Evolutionary conservation across 2,113 vertebrate species (phyloP).

Genomic region (Acanthisitta chloris): DNA sequence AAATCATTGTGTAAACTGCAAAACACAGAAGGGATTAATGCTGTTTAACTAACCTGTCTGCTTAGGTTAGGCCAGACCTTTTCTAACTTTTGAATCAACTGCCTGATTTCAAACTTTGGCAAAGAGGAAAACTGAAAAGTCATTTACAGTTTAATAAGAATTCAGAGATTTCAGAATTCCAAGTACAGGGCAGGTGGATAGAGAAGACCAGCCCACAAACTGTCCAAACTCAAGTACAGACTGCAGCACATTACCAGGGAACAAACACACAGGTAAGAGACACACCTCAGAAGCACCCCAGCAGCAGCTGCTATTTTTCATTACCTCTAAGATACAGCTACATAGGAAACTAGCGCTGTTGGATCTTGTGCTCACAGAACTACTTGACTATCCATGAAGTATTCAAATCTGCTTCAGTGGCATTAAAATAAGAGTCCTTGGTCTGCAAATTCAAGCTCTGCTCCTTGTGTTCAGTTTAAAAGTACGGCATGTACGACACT

Average conservation of each 20-base stretch:
- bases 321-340: background rate
- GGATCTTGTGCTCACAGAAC: background rate
- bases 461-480: background rate
- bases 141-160: background rate
- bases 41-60: background rate
- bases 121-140: background rate
- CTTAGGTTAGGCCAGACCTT: background rate
- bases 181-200: background rate
- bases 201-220: background rate
- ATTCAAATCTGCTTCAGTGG: background rate
- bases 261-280: background rate
- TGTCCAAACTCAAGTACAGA: background rate
- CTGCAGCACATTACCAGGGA: background rate
- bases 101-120: background rate
- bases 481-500: background rate
- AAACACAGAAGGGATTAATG: background rate
- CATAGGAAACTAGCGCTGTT: background rate
- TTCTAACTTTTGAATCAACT: background rate
- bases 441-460: background rate
- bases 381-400: background rate
- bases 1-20: background rate
- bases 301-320: background rate
- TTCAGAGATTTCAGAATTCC: background rate
- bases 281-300: background rate
- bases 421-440: background rate